These are phyloP conservation scores for Podarcis lilfordi DNA, from an alignment of 2,797 vertebrate species.

Conservation along the genomic window DNA sequence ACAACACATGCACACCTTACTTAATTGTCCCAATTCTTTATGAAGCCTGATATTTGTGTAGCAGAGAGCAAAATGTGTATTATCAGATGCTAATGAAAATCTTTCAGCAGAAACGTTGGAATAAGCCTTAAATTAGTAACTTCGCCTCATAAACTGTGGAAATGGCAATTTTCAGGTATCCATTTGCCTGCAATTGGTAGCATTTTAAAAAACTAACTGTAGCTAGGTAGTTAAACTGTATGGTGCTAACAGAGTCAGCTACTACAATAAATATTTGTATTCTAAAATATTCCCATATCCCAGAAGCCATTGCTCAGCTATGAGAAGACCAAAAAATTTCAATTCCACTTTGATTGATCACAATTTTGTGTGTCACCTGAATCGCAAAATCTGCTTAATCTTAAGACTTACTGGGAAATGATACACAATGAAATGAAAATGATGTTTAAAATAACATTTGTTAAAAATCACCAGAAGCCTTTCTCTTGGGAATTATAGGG, in stretches of 20 bases:
- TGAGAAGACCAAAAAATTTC: too few species aligned
- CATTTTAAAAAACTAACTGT: neutral
- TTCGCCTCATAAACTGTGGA: too few species aligned
- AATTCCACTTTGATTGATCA: too few species aligned
- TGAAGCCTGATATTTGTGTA: constrained; percentile 17
- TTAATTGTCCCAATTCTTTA: constrained; percentile 28
- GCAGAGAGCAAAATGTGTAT: constrained; percentile 1
- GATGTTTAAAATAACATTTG: too few species aligned
- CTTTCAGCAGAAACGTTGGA: neutral
- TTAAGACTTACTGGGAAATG: too few species aligned
- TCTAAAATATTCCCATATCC: neutral
- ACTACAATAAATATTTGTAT: neutral
- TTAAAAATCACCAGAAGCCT: too few species aligned
- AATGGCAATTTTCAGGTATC: neutral
- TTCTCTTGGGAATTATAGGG: too few species aligned
- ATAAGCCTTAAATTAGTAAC: neutral
- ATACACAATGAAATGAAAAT: too few species aligned
- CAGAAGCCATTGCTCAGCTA: neutral
- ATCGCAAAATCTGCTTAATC: too few species aligned
- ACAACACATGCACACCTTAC: neutral
- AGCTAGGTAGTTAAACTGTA: neutral
- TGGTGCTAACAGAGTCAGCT: neutral
- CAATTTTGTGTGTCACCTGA: too few species aligned
- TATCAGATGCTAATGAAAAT: constrained; percentile 9
- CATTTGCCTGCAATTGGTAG: neutral